Evolutionary conservation across 1,140 invertebrate species (phyloP), one percentile per base, ranked within the genome.

Genomic region (Venturia canescens): DNA sequence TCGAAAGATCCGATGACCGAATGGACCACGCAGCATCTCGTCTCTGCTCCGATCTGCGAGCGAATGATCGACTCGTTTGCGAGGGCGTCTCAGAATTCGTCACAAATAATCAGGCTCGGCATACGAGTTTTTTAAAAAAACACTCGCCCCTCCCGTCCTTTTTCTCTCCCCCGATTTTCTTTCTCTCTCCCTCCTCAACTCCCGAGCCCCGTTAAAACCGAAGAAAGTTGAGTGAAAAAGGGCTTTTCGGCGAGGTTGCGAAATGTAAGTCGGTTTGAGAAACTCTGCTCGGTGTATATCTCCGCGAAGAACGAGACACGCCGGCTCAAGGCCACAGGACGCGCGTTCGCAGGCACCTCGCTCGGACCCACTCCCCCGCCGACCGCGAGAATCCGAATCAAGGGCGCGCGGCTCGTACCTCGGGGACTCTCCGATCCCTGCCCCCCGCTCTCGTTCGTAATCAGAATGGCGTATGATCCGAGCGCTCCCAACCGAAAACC

Each of bases 271-370:
- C 23, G 18, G 74, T 89, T 90, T 90, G 89, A 90, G 89, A 90
- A 89, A 89, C 89, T 80, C 79, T 80, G 85, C 88, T 89, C 15
- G 29, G 15, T 18, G 29, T 69, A 6, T 6, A 31, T 69, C 66
- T 69, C 27, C 87, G 84, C 83, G 83, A 86, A 82, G 84, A 87
- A 86, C 85, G 89, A 89, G 88, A 88, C 88, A 86, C 85, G 88
- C 85, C 84, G 87, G 82, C 88, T 90, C 89, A 90, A 90, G 89
- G 89, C 89, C 89, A 89, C 86, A 80, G 76, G 87, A 78, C 83
- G 71, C 71, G 66, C 66, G 66, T 3, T 23, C 50, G 50, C 50
- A n/a, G 23, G 60, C n/a, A 26, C n/a, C 11, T 23, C 5, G 4
- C 60, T 63, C 29, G 87, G 88, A 86, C 88, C 89, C 87, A 90